Conservation (phyloP, 2,888 invertebrate genomes). For the Rhagonycha fulva region DNA sequence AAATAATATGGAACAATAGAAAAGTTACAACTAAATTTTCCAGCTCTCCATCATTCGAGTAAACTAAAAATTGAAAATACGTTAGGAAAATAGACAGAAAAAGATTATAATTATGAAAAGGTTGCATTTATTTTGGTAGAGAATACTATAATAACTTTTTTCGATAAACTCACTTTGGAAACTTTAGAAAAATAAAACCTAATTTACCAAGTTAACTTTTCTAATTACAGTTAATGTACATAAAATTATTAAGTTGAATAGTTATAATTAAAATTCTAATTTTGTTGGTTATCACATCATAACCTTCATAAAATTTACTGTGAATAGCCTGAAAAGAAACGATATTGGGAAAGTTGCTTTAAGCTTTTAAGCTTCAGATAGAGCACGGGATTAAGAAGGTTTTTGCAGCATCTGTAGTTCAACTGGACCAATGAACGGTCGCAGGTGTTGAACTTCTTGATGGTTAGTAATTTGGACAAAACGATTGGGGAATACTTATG, state of each 20-base stretch:
- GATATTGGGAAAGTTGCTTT: slow-evolving; percentile 23
- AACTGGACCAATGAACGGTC: slow-evolving; percentile 9
- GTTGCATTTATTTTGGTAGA: neutral
- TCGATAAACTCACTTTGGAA: neutral
- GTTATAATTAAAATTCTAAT: neutral
- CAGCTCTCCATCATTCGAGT: neutral
- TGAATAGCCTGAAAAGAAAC: slow-evolving; percentile 16
- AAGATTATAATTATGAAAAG: neutral
- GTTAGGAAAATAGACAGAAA: neutral
- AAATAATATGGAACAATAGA: neutral
- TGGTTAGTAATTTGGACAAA: slow-evolving; percentile 12
- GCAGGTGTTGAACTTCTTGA: slow-evolving; percentile 18
- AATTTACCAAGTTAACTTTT: neutral
- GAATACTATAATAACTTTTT: neutral
- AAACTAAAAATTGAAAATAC: neutral
- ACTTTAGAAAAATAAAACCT: neutral
- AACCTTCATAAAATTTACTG: slow-evolving; percentile 10
- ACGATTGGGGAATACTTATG: slow-evolving; percentile 10
- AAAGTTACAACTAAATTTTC: neutral
- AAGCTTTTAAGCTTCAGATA: slow-evolving; percentile 21
- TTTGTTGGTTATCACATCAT: neutral
- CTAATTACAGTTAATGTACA: neutral
- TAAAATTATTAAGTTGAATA: neutral
- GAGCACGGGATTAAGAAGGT: slow-evolving; percentile 17
- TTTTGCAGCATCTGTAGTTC: slow-evolving; percentile 19